Evolutionary conservation across 1,140 invertebrate species (phyloP).

Genomic region (Lasioglossum baleicum): DNA sequence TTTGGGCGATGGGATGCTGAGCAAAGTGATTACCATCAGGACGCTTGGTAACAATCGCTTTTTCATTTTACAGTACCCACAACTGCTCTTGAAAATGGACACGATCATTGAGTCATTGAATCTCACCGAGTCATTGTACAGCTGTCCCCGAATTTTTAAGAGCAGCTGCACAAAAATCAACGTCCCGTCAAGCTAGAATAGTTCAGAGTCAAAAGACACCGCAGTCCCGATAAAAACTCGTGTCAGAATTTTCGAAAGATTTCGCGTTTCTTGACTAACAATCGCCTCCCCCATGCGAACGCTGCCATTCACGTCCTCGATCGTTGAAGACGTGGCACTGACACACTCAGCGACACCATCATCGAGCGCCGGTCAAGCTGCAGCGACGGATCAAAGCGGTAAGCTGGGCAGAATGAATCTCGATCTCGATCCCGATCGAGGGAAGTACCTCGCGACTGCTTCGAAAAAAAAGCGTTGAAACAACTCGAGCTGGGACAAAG

Average conservation of each 20-base stretch:
- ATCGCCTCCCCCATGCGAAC: conserved; percentile 34
- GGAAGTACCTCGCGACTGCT: too few relatives aligned
- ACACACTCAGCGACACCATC: conserved; percentile 70
- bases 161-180: too few relatives aligned
- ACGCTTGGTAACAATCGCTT: conserved; percentile 90
- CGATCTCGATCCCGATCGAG: too few relatives aligned
- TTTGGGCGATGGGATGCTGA: conserved; percentile 96
- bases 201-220: too few relatives aligned
- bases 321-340: conserved; percentile 69
- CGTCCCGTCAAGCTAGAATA: too few relatives aligned
- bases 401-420: conserved; percentile 50
- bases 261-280: conserved; percentile 23
- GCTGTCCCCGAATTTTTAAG: too few relatives aligned
- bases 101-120: too few relatives aligned
- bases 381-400: conserved; percentile 75
- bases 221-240: too few relatives aligned
- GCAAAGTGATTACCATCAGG: conserved; percentile 92
- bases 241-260: too few relatives aligned
- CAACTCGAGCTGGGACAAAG: neutral
- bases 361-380: conserved; percentile 69
- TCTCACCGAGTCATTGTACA: too few relatives aligned
- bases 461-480: neutral
- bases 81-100: neutral
- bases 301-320: conserved; percentile 43
- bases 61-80: neutral